Evolutionary conservation across 2,113 vertebrate species (phyloP).

Genomic region (Pelecanus crispus): DNA sequence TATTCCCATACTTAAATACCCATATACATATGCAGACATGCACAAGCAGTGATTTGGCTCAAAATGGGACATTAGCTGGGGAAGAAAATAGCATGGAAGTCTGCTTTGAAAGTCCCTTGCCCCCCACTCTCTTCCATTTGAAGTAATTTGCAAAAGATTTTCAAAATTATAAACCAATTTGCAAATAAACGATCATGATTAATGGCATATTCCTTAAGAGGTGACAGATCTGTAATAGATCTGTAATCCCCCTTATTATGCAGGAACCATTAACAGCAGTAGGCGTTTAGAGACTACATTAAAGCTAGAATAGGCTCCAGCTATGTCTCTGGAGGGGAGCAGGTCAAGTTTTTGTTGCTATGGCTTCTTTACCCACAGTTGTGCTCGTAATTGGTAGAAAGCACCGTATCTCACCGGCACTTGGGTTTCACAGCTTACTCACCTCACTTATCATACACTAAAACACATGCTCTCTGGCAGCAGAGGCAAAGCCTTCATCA

Average conservation of each 20-base stretch:
- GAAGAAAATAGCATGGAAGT: neutral
- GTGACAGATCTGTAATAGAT: constrained; percentile 35
- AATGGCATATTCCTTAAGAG: constrained; percentile 41
- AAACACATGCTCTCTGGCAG: neutral
- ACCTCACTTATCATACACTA: neutral
- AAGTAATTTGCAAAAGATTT: constrained; percentile 49
- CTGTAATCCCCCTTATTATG: constrained; percentile 30
- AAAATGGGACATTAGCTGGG: neutral
- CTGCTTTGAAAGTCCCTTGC: neutral
- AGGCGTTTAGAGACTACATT: constrained; percentile 28
- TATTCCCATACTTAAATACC: neutral
- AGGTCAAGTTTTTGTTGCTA: constrained; percentile 45
- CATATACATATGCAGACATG: neutral
- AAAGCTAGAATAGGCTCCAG: constrained; percentile 2
- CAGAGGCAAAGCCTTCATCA: neutral
- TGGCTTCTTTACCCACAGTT: constrained; percentile 5
- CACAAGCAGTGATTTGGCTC: neutral
- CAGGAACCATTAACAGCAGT: constrained; percentile 5
- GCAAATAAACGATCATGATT: constrained; percentile 47
- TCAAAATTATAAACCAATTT: constrained; percentile 62
- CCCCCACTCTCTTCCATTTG: constrained; percentile 10
- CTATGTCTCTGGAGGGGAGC: neutral
- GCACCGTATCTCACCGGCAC: neutral
- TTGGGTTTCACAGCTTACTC: neutral
- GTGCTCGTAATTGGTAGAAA: neutral